These are phyloP conservation scores for Otolemur crassicaudatus DNA, from an alignment of 2,797 vertebrate genomes.

Conservation along the genomic window DNA sequence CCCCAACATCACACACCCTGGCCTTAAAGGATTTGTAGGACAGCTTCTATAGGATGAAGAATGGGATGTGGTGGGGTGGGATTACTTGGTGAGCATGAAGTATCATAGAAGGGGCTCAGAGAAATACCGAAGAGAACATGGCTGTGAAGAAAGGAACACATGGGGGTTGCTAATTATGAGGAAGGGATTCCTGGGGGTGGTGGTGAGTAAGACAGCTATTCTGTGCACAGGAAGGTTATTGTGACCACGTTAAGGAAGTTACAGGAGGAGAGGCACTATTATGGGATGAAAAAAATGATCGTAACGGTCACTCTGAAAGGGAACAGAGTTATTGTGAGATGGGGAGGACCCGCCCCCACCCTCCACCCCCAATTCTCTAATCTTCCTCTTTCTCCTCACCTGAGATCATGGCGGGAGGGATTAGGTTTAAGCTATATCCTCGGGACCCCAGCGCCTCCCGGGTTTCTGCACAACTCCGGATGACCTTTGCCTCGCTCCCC, in stretches of 20 bases:
- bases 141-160: conserved; percentile 46
- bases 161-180: conserved; percentile 27
- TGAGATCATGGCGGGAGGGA: conserved; percentile 92
- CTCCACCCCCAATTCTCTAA: conserved; percentile 46
- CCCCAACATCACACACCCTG: neutral
- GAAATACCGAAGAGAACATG: neutral
- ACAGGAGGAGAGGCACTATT: neutral
- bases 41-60: conserved; percentile 8
- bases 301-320: conserved; percentile 63
- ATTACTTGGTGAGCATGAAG: conserved; percentile 53
- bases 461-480: conserved; percentile 91
- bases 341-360: conserved; percentile 42
- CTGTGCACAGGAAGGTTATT: conserved; percentile 14
- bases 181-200: conserved; percentile 54
- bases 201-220: conserved; percentile 47
- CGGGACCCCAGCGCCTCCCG: conserved; percentile 92
- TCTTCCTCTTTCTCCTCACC: conserved; percentile 87
- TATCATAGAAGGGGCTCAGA: neutral
- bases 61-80: conserved; percentile 36
- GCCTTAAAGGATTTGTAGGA: neutral
- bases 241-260: conserved; percentile 65
- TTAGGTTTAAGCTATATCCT: conserved; percentile 91
- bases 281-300: conserved; percentile 51
- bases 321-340: conserved; percentile 66
- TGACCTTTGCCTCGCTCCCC: conserved; percentile 85